These are phyloP conservation scores for Choristoneura fumiferana DNA, from an alignment of 1,140 invertebrate genomes.

Conservation along the genomic window DNA sequence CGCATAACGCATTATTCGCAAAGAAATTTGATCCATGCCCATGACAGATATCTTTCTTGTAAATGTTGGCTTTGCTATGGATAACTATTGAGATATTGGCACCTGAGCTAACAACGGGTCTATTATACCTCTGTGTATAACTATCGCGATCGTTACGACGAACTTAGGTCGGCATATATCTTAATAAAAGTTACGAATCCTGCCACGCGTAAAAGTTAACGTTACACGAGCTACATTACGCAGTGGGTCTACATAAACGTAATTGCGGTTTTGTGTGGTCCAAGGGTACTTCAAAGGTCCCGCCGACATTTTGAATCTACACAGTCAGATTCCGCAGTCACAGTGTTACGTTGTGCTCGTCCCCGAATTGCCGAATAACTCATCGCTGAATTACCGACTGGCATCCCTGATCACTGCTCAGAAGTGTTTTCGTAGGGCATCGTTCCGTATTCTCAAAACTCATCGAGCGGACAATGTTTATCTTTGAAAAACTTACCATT, in stretches of 20 bases:
- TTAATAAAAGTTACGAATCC: neutral
- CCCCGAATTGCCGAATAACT: constrained; percentile 19
- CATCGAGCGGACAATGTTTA: constrained; percentile 47
- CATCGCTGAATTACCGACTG: constrained; percentile 20
- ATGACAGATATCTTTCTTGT: constrained; percentile 39
- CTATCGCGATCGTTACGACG: neutral
- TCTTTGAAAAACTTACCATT: constrained; percentile 49
- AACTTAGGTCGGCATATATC: neutral
- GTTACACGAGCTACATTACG: neutral
- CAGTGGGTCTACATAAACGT: neutral
- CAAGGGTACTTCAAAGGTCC: constrained; percentile 26
- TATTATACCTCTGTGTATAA: constrained; percentile 9
- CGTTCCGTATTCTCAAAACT: constrained; percentile 34
- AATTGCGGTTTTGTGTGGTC: constrained; percentile 29
- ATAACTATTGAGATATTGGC: constrained; percentile 38
- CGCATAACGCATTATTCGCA: constrained; percentile 57
- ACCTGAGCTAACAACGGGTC: constrained; percentile 63
- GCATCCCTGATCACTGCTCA: constrained; percentile 21
- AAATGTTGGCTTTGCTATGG: constrained; percentile 54
- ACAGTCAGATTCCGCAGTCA: constrained; percentile 4
- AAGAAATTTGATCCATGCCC: constrained; percentile 62
- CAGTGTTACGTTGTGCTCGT: constrained; percentile 24
- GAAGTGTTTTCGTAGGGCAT: constrained; percentile 33
- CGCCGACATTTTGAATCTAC: neutral
- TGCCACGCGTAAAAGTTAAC: neutral